A percentile compares a stretch with the other conserved stretches of the same genome.
phyloP scores from a whole-genome alignment of 2,888 invertebrate genomes.

The Dromius quadrimaculatus region DNA sequence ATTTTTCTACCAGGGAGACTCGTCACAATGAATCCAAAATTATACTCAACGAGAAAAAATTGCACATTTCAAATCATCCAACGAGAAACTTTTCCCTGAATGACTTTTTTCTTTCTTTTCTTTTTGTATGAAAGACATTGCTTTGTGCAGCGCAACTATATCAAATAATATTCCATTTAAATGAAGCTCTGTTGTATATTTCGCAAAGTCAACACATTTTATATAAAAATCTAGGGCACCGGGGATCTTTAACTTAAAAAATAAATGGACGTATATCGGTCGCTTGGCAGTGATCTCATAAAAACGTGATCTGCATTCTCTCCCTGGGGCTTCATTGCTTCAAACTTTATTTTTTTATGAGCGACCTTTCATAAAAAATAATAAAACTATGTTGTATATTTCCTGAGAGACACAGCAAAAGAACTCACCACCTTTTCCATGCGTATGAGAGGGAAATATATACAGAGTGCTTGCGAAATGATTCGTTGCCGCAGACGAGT shows the following conservation, averaged over 20 bases:
- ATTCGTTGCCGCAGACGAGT: too few relatives aligned
- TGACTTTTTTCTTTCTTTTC: conserved; percentile 2
- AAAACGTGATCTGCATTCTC: conserved; percentile 29
- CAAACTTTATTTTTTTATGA: conserved; percentile 16
- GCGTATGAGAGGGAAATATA: too few relatives aligned
- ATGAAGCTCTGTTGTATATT: too few relatives aligned
- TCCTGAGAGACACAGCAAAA: too few relatives aligned
- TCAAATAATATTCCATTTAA: too few relatives aligned
- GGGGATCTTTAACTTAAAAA: conserved; percentile 19
- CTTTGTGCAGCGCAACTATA: too few relatives aligned
- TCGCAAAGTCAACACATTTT: conserved; percentile 33
- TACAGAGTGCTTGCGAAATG: too few relatives aligned
- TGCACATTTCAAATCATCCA: conserved; percentile 44
- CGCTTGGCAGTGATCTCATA: conserved; percentile 13
- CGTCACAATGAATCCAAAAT: conserved; percentile 48
- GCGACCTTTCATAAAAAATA: conserved; percentile 13
- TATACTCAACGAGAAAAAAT: conserved; percentile 44
- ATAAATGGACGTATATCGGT: conserved; percentile 26
- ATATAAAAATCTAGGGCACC: conserved; percentile 20
- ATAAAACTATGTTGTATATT: conserved; percentile 29
- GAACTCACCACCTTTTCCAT: too few relatives aligned
- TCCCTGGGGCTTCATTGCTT: neutral
- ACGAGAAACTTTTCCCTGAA: conserved; percentile 18
- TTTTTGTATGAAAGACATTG: neutral
- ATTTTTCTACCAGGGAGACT: conserved; percentile 44